phyloP scores from a whole-genome alignment of 2,113 vertebrate genomes.

The Tragulus kanchil region DNA sequence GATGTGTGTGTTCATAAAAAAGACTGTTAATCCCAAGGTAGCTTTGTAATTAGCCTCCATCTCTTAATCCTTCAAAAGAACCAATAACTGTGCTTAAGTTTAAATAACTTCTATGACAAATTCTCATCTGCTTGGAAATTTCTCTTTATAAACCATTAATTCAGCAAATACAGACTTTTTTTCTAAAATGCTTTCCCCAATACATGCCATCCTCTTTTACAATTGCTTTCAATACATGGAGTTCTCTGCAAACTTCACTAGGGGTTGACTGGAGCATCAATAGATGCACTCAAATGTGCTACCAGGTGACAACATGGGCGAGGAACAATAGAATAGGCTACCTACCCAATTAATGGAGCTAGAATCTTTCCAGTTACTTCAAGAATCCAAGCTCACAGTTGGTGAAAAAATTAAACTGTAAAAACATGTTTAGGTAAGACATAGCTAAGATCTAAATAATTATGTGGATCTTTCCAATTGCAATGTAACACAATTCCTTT shows the following conservation, averaged over 20 bases:
- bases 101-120: not conserved
- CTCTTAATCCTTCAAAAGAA: not conserved
- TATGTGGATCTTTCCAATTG: not conserved
- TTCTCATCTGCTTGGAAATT: not conserved
- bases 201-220: not conserved
- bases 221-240: not conserved
- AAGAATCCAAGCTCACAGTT: not conserved
- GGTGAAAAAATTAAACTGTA: not conserved
- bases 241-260: not conserved
- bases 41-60: not conserved
- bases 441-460: not conserved
- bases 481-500: not conserved
- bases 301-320: not conserved
- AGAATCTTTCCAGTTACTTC: not conserved
- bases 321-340: not conserved
- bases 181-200: not conserved
- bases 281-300: not conserved
- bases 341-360: not conserved
- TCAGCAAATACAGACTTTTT: not conserved
- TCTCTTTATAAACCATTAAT: not conserved
- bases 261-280: not conserved
- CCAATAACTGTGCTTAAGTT: not conserved
- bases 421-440: not conserved
- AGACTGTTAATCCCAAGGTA: not conserved
- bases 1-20: not conserved